Percentiles rank a stretch among this genome's conserved stretches.
Conservation (phyloP, 2,113 vertebrate species). For the Aptenodytes patagonicus region DNA sequence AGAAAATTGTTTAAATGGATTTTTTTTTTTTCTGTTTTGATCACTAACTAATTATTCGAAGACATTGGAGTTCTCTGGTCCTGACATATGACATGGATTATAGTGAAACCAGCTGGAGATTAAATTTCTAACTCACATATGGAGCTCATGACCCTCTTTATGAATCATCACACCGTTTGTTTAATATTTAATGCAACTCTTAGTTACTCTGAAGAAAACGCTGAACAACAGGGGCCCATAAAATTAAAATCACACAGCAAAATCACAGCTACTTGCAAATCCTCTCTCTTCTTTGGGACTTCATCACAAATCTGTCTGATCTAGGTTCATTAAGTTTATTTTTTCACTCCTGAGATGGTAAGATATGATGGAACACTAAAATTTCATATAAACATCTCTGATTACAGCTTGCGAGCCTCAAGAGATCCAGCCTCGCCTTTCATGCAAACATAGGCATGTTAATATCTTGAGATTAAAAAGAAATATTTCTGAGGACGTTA, state of each 20-base stretch:
- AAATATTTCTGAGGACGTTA: background rate
- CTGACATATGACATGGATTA: slow-evolving; percentile 47
- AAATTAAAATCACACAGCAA: slow-evolving; percentile 49
- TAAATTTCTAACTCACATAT: slow-evolving; percentile 56
- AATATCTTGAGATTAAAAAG: background rate
- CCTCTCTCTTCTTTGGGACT: slow-evolving; percentile 10
- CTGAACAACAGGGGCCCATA: slow-evolving; percentile 39
- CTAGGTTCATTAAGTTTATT: slow-evolving; percentile 41
- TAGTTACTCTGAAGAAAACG: slow-evolving; percentile 34
- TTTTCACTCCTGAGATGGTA: background rate
- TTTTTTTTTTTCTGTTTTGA: slow-evolving; percentile 15
- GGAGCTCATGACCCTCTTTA: slow-evolving; percentile 59
- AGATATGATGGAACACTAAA: slow-evolving; percentile 17
- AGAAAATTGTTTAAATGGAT: slow-evolving; percentile 11
- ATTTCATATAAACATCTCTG: slow-evolving; percentile 33
- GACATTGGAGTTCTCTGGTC: slow-evolving; percentile 47
- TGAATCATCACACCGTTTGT: slow-evolving; percentile 61
- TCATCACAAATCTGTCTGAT: slow-evolving; percentile 26
- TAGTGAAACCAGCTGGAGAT: slow-evolving; percentile 58
- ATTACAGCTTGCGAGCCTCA: background rate
- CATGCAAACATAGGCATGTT: background rate
- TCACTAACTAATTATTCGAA: slow-evolving; percentile 40
- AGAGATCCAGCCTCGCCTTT: background rate
- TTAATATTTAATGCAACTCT: slow-evolving; percentile 62
- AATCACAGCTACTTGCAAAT: slow-evolving; percentile 32